Evolutionary conservation across 1,140 invertebrate genomes (phyloP).

Genomic region (Drosophila oshimai): DNA sequence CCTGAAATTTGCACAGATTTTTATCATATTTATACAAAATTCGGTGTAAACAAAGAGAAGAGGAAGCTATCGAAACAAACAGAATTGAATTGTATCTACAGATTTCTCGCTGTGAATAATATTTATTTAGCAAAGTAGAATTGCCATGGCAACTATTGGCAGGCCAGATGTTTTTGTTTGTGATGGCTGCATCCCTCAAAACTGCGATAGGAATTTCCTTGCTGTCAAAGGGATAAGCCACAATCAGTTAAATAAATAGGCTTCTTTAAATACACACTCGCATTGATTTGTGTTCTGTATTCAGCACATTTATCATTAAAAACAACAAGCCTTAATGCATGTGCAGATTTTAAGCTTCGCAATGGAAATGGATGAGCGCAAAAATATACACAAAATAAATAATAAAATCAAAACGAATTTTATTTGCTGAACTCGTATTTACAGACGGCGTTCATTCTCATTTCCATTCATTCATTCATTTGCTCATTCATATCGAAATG

Average conservation of each 20-base stretch:
- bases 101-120: slow-evolving; percentile 31
- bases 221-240: slow-evolving; percentile 32
- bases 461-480: slow-evolving; percentile 68
- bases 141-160: slow-evolving; percentile 6
- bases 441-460: slow-evolving; percentile 15
- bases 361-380: not conserved
- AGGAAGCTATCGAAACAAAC: slow-evolving; percentile 25
- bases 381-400: slow-evolving; percentile 33
- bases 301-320: slow-evolving; percentile 34
- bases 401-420: slow-evolving; percentile 28
- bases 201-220: not conserved
- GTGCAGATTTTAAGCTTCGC: slow-evolving; percentile 19
- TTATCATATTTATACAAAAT: slow-evolving; percentile 40
- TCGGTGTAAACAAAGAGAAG: slow-evolving; percentile 26
- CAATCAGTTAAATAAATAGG: slow-evolving; percentile 41
- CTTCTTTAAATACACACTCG: slow-evolving; percentile 3
- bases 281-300: slow-evolving; percentile 26
- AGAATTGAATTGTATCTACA: slow-evolving; percentile 34
- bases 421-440: slow-evolving; percentile 17
- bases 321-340: slow-evolving; percentile 32
- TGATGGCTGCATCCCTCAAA: not conserved
- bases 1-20: slow-evolving; percentile 36
- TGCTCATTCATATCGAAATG: slow-evolving; percentile 64
- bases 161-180: slow-evolving; percentile 4
- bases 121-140: slow-evolving; percentile 27